Conservation (phyloP, 1,140 invertebrate genomes). For the Drosophila mauritiana region DNA sequence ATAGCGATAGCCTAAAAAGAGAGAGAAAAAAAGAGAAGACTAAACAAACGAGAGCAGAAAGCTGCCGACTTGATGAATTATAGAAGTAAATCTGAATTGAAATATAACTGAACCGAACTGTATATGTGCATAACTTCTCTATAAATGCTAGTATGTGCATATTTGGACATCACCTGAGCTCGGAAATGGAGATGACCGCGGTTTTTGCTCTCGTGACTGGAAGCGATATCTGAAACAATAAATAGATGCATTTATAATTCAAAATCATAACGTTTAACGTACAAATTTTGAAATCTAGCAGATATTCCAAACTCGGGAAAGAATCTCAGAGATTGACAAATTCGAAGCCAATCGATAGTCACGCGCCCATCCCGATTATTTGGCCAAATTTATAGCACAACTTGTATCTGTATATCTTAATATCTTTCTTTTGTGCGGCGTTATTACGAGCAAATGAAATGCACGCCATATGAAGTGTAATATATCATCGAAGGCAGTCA, state of each 20-base stretch:
- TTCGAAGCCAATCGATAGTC: background rate
- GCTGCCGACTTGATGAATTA: slow-evolving; percentile 75
- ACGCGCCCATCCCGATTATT: slow-evolving; percentile 12
- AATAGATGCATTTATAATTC: too few species aligned
- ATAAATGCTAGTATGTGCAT: slow-evolving; percentile 34
- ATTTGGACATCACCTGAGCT: slow-evolving; percentile 15
- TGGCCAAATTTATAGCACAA: slow-evolving; percentile 47
- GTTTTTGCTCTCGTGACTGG: background rate
- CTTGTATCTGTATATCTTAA: slow-evolving; percentile 31
- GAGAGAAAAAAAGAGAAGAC: background rate
- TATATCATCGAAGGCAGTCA: slow-evolving; percentile 69
- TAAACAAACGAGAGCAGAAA: slow-evolving; percentile 18
- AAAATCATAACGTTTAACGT: too few species aligned
- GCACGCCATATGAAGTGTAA: slow-evolving; percentile 71
- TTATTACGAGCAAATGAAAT: slow-evolving; percentile 79
- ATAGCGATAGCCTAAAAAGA: slow-evolving; percentile 7
- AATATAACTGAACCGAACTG: slow-evolving; percentile 60
- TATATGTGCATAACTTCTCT: slow-evolving; percentile 29
- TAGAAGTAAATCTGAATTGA: slow-evolving; percentile 80
- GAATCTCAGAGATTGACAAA: background rate
- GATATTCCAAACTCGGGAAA: too few species aligned
- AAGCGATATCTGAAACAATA: background rate
- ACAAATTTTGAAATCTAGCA: too few species aligned
- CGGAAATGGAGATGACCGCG: slow-evolving; percentile 25
- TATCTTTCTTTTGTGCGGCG: slow-evolving; percentile 1